Evolutionary conservation across 2,797 vertebrate species (phyloP).

Genomic region (Psittacula echo): DNA sequence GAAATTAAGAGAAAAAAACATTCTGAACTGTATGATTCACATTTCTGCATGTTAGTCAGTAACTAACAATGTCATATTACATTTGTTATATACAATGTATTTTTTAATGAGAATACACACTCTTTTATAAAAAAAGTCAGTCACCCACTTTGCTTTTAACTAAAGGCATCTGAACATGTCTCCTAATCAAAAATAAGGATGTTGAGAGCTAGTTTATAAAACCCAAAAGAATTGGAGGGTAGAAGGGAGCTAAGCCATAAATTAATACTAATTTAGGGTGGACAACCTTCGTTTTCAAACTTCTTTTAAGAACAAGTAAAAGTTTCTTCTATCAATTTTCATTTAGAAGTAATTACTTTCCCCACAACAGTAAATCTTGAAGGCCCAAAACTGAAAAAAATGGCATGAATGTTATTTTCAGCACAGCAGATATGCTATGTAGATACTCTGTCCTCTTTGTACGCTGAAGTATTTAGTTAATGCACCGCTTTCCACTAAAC

Average conservation of each 20-base stretch:
- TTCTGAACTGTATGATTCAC: not conserved
- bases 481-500: constrained; percentile 62
- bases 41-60: not conserved
- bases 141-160: not conserved
- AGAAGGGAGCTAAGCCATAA: not conserved
- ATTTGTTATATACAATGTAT: not conserved
- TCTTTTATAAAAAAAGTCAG: not conserved
- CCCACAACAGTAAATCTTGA: not conserved
- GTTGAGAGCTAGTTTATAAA: not conserved
- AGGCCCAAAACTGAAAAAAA: not conserved
- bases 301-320: not conserved
- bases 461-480: constrained; percentile 58
- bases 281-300: not conserved
- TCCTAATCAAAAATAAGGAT: not conserved
- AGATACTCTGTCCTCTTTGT: not conserved
- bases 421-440: not conserved
- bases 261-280: not conserved
- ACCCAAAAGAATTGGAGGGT: not conserved
- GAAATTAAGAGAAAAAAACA: not conserved
- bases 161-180: not conserved
- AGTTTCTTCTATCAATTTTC: not conserved
- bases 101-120: not conserved
- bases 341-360: not conserved
- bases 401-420: not conserved
- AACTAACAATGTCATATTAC: not conserved